Base-by-base conservation (phyloP, 2,888 invertebrate species). In the Anagyrus pseudococci region DNA sequence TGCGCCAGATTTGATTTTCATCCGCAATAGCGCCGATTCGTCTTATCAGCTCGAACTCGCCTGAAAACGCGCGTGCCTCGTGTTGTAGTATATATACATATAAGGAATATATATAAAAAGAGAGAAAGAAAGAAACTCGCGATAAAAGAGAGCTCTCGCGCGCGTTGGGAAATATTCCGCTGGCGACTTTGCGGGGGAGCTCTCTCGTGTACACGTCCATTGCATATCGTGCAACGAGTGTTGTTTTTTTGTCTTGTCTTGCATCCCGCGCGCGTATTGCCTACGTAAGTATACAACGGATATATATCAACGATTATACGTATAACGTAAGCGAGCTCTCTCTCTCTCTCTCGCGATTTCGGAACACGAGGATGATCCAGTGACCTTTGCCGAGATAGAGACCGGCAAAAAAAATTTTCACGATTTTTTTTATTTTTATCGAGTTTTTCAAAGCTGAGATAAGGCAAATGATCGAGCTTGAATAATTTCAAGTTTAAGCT, bases 1-100 rank as follows among this genome's bases (percentile, higher is more conserved):
- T 92, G 58, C 96, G 86, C 96, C 96, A 98, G 76, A 96, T 87
- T 82, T 96, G 87, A 83, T 99, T 99, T 77, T 89, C 88, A 70
- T 92, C 88, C 0, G 94, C 90, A 71, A 98, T 89, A 69, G 86
- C 84, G 25, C 89, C 85, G 47, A 92, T 90, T 73, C 91, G 86
- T 70, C 89, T 87, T 67, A 98, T 89, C 58, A 99, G 84, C 73
- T 96, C 93, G 77, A 93, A 90, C 83, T 99, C 99, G 78, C 93
- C 98, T 94, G 81, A 65, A 84, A 81, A 49, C 26, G 49, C 10
- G 3, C 7, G 4, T n/a, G 4, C 4, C 41, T 8, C 17, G 15
- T 29, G 29, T 29, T 29, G 15, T 33, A 33, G 13, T 33, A 10
- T 20, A 22, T 7, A 13, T 46, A 22, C 4, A 22, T 7, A 46